phyloP scores from a whole-genome alignment of 1,140 invertebrate species.

The Lasioglossum baleicum region DNA sequence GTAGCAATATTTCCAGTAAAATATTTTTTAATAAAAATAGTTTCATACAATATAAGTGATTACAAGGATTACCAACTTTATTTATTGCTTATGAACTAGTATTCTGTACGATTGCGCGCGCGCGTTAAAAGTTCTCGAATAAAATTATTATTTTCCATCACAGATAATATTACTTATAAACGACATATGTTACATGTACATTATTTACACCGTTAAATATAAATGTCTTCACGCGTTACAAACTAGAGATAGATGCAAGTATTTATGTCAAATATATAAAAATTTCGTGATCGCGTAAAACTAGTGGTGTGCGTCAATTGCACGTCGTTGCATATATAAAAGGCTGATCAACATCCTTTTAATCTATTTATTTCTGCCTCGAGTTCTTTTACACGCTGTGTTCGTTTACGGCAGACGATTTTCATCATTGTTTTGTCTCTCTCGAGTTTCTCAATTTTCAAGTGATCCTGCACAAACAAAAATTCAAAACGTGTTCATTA shows the following conservation, averaged over 20 bases:
- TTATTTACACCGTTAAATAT: constrained; percentile 18
- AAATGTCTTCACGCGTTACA: constrained; percentile 6
- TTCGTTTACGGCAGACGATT: constrained; percentile 62
- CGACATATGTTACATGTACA: background rate
- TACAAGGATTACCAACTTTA: background rate
- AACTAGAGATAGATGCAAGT: no score
- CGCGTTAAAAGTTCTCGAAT: background rate
- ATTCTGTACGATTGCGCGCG: no score
- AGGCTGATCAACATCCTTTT: constrained; percentile 18
- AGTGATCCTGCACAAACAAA: constrained; percentile 57
- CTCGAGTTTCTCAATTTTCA: constrained; percentile 64
- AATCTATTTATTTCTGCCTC: constrained; percentile 42
- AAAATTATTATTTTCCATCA: constrained; percentile 1
- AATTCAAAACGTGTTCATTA: background rate
- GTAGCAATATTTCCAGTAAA: background rate
- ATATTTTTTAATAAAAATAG: constrained; percentile 23
- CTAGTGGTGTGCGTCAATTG: background rate
- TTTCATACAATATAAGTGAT: background rate
- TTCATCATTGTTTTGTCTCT: constrained; percentile 66
- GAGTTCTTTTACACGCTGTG: constrained; percentile 58
- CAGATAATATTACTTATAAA: background rate
- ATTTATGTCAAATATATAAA: no score
- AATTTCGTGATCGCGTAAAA: background rate
- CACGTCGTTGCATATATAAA: background rate
- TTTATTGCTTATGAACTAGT: background rate